Conservation (phyloP, 30 jellyfish, hydroid and myxozoan genomes). For the Nemopilema nomurai region DNA sequence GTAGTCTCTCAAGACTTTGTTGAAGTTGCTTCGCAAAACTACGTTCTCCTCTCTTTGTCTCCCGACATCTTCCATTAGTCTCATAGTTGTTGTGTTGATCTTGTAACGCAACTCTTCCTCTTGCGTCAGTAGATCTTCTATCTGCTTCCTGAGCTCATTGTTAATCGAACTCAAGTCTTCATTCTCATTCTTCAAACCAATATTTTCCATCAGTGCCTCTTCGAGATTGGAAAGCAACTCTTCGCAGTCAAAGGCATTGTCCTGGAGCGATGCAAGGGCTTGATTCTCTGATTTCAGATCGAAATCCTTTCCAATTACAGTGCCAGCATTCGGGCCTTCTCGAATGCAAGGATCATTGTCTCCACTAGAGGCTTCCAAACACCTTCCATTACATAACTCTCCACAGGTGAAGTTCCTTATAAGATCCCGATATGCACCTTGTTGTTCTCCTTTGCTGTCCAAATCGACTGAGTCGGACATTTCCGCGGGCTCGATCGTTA, state of each 20-base stretch:
- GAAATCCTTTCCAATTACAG: no score
- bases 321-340: background rate
- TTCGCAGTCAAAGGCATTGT: constrained; percentile 3
- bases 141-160: constrained; percentile 50
- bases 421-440: background rate
- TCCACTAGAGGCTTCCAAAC: background rate
- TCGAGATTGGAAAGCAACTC: constrained; percentile 34
- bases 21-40: constrained; percentile 60
- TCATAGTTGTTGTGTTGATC: constrained; percentile 42
- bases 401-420: background rate
- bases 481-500: background rate
- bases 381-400: background rate
- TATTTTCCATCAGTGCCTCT: constrained; percentile 54
- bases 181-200: constrained; percentile 55
- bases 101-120: constrained; percentile 59
- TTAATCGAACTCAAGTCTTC: constrained; percentile 23
- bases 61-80: constrained; percentile 54
- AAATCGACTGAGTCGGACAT: background rate
- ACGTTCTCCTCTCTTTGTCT: constrained; percentile 65
- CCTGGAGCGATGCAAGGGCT: background rate
- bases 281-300: no score
- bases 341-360: background rate
- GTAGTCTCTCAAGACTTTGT: constrained; percentile 55
- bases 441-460: background rate
- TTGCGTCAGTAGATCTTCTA: constrained; percentile 45